Evolutionary conservation across 2,888 invertebrate species (phyloP).

Genomic region (Nomada ferruginata): DNA sequence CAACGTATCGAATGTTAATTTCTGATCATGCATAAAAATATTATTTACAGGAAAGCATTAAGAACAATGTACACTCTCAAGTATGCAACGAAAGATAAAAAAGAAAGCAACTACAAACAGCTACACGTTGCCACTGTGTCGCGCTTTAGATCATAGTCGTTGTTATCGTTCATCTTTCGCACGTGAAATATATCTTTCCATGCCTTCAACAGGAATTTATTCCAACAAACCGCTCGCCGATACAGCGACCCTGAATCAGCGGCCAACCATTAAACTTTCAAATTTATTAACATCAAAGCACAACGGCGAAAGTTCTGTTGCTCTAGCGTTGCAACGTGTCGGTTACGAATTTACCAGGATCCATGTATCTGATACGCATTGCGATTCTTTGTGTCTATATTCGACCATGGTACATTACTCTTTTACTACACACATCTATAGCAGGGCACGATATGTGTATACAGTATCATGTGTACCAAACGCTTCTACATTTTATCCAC

Average conservation of each 20-base stretch:
- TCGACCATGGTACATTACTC: neutral
- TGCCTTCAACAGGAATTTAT: slow-evolving; percentile 27
- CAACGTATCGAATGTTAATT: too few species aligned
- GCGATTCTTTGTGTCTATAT: slow-evolving; percentile 1
- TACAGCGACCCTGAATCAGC: slow-evolving; percentile 23
- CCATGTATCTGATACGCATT: neutral
- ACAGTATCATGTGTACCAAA: neutral
- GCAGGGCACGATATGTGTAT: neutral
- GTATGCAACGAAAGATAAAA: neutral
- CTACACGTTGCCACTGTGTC: neutral
- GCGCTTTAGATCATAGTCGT: neutral
- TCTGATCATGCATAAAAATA: neutral
- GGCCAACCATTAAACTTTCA: slow-evolving; percentile 26
- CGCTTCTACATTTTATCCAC: slow-evolving; percentile 1
- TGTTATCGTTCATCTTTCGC: slow-evolving; percentile 21
- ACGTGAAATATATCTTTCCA: slow-evolving; percentile 18
- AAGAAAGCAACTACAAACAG: slow-evolving; percentile 2
- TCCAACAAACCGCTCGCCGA: neutral
- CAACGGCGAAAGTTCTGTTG: slow-evolving; percentile 21
- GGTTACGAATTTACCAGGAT: slow-evolving; percentile 18
- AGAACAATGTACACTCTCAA: neutral
- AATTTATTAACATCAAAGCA: slow-evolving; percentile 44
- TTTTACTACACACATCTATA: neutral
- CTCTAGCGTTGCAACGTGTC: neutral
- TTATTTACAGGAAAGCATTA: neutral